Evolutionary conservation across 2,888 invertebrate species (phyloP).

Genomic region (Hypolimnas misippus): DNA sequence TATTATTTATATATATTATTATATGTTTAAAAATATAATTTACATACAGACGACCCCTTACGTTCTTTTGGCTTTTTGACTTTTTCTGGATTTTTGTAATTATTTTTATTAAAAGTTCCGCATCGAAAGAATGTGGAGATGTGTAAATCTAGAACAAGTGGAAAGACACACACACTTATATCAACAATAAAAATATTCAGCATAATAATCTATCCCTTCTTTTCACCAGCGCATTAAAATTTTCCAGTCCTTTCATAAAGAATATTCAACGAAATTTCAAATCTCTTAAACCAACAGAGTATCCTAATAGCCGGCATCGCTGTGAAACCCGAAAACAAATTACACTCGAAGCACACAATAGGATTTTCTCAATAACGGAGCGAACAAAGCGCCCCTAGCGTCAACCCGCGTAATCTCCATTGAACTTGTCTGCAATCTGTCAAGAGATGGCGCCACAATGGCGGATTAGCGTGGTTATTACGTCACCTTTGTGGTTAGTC

Average conservation of each 20-base stretch:
- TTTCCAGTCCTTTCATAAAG: conserved; percentile 26
- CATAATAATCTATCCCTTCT: too few relatives aligned
- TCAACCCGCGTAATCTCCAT: conserved; percentile 67
- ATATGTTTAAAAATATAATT: too few relatives aligned
- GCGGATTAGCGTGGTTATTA: conserved; percentile 81
- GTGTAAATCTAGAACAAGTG: too few relatives aligned
- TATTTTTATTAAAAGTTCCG: too few relatives aligned
- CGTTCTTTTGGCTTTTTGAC: too few relatives aligned
- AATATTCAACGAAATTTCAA: conserved; percentile 10
- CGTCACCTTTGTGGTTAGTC: conserved; percentile 75
- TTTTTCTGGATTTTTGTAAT: too few relatives aligned
- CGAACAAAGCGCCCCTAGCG: conserved; percentile 75
- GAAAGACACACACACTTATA: too few relatives aligned
- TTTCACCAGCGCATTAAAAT: neutral
- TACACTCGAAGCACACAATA: conserved; percentile 63
- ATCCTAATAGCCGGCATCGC: conserved; percentile 22
- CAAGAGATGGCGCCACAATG: conserved; percentile 82
- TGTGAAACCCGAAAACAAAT: conserved; percentile 73
- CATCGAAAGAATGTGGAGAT: too few relatives aligned
- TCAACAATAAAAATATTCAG: too few relatives aligned
- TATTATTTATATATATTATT: too few relatives aligned
- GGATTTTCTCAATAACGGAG: conserved; percentile 65
- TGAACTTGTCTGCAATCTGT: conserved; percentile 75
- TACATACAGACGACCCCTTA: too few relatives aligned
- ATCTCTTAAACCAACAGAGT: conserved; percentile 18